Conservation (phyloP, 2,888 invertebrate species). For the Agrilus cyanescens region DNA sequence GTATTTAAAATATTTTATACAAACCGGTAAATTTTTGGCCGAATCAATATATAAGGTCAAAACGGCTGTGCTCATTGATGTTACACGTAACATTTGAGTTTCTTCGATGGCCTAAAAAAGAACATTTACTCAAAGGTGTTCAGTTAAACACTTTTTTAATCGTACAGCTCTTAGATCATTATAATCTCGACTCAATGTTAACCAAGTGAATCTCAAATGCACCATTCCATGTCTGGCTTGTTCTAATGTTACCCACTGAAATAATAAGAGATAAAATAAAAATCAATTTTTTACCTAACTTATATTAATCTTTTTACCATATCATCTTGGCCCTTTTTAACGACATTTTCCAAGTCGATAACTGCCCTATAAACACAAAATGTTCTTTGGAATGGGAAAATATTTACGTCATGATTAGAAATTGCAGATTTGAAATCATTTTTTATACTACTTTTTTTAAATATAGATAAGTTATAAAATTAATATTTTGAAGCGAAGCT, state of each 20-base stretch:
- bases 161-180: conserved; percentile 64
- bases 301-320: conserved; percentile 42
- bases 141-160: conserved; percentile 15
- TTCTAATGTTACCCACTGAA: conserved; percentile 88
- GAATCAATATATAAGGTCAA: conserved; percentile 86
- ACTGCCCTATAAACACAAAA: conserved; percentile 46
- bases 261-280: conserved; percentile 17
- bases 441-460: no score
- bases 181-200: conserved; percentile 60
- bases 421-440: no score
- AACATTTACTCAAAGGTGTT: conserved; percentile 7
- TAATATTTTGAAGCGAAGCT: no score
- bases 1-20: conserved; percentile 24
- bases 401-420: no score
- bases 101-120: conserved; percentile 55
- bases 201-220: conserved; percentile 83
- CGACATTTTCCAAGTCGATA: conserved; percentile 57
- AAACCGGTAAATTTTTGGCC: conserved; percentile 81
- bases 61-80: conserved; percentile 63
- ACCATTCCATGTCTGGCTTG: conserved; percentile 92
- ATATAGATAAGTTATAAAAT: no score
- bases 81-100: conserved; percentile 60
- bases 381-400: background rate
- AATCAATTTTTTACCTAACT: conserved; percentile 1
- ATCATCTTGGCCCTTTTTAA: conserved; percentile 58